Base-by-base conservation (phyloP, 1,140 invertebrate species). In the Microvelia longipes region DNA sequence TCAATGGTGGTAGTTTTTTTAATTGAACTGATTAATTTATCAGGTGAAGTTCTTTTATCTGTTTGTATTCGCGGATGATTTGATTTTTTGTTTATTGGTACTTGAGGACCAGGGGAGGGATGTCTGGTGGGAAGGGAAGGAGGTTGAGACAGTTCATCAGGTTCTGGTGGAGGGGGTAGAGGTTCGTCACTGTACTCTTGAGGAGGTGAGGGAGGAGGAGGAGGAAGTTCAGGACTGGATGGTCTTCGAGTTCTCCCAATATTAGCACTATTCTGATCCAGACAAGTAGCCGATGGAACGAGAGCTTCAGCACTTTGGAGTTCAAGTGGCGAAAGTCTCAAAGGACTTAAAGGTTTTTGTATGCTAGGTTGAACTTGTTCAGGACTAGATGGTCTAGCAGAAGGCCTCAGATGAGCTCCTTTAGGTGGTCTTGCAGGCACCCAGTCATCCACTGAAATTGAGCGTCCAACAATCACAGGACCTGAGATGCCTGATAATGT, bases 371-470 rank as follows among this genome's bases (percentile, higher is more conserved):
- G n/a, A n/a, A n/a, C n/a, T n/a, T n/a, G 75, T 24, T 70, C 69
- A 50, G 70, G 71, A 5, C 69, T 67, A 19, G 67, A 64, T 15
- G 73, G 73, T 19, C 68, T 72, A 67, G 73, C 74, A 24, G 79
- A 81, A 28, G 79, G 81, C 74, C 86, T 76, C n/a, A 89, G 75
- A 75, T 89, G 86, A 0, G 88, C 88, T 77, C 90, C 90, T 78
- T 91, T 91, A 14, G 85, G 85, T 1, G 85, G 85, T 68, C 85
- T 79, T 73, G 91, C 89, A 0, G 89, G 89, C 0, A 87, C 86
- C 84, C 85, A 88, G 72, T 88, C 86, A 70, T 88, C 86, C 19
- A 87, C 79, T 0, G 84, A 86, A 72, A 88, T 87, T 0, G 84
- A 80, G 0, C 84, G 83, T 1, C 86, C 86, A 2, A 87, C 78